These are phyloP conservation scores for Petrocephalus schoutedeni DNA, from an alignment of 2,797 vertebrate species.

Conservation along the genomic window DNA sequence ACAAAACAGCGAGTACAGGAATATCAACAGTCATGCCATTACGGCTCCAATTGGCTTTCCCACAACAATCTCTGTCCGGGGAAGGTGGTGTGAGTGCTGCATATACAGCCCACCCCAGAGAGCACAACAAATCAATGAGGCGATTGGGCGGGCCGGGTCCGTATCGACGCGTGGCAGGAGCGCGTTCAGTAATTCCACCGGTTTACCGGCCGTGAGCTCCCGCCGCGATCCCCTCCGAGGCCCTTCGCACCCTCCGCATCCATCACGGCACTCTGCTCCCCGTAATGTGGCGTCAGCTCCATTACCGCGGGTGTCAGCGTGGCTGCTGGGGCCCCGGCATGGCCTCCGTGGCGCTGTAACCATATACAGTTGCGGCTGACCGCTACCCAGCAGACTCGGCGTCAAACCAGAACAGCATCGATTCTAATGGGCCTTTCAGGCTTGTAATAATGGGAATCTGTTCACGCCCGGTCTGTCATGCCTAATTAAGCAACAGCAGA, in stretches of 20 bases:
- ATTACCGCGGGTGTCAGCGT: conserved; percentile 64
- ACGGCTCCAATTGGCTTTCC: neutral
- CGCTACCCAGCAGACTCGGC: conserved; percentile 59
- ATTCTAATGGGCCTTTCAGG: conserved; percentile 77
- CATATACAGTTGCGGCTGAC: conserved; percentile 43
- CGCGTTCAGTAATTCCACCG: conserved; percentile 65
- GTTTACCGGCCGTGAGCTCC: conserved; percentile 55
- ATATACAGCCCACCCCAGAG: neutral
- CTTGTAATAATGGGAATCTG: conserved; percentile 77
- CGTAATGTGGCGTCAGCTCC: conserved; percentile 59
- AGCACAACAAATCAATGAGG: conserved; percentile 65
- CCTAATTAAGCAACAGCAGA: conserved; percentile 72
- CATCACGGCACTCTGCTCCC: conserved; percentile 17
- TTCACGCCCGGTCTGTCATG: conserved; percentile 75
- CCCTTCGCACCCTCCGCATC: conserved; percentile 44
- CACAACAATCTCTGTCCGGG: neutral
- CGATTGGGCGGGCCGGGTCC: conserved; percentile 38
- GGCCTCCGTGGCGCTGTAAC: conserved; percentile 46
- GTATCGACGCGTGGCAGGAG: conserved; percentile 58
- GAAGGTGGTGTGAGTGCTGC: neutral
- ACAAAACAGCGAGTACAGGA: neutral
- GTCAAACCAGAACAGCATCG: conserved; percentile 72
- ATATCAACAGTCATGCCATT: neutral
- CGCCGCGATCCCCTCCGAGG: conserved; percentile 25
- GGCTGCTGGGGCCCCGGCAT: conserved; percentile 52